Evolutionary conservation across 2,797 vertebrate species (phyloP), one percentile per base, ranked within the genome.

Genomic region (Diceros bicornis): DNA sequence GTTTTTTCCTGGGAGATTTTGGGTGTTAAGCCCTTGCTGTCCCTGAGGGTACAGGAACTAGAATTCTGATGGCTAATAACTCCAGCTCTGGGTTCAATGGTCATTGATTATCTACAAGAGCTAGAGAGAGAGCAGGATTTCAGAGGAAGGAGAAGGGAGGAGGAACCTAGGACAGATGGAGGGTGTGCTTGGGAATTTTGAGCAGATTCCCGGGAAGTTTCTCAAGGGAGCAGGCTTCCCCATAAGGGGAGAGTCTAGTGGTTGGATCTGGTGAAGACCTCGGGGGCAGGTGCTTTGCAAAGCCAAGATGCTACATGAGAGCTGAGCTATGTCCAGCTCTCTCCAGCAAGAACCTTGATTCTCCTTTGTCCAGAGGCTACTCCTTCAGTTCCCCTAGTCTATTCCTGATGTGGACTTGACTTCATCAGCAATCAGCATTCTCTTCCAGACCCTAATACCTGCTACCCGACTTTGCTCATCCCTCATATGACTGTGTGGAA

Each of bases 231-330:
- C 0, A 0, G 57, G 10, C 2, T 25, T 57, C 44, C 27, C 32
- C 57, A 34, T 0, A 0, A 27, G 17, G 20, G 37, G 14, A 10
- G 4, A n/a, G 5, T 29, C n/a, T 41, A 32, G 29, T 1, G 37
- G 2, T 23, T 0, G 6, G 37, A 10, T 9, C 50, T 61, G n/a
- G 50, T 34, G 12, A n/a, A 79, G 59, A 44, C 0, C 4, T 7
- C 2, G 25, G 12, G 8, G 20, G 4, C 57, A 32, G 59, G 13
- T 6, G 17, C 12, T 44, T 4, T 7, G 10, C 37, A n/a, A 78
- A 18, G 50, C 78, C 12, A 23, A 81, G 27, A 72, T 34, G 57
- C 52, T 17, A 10, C 0, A 4, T 1, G 13, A 50, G n/a, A 66
- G 72, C 13, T 7, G 23, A 85, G 90, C 21, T 4, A 2, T 27